Evolutionary conservation across 1,140 invertebrate species (phyloP), one percentile per base, ranked within the genome.

Genomic region (Palaemon carinicauda): DNA sequence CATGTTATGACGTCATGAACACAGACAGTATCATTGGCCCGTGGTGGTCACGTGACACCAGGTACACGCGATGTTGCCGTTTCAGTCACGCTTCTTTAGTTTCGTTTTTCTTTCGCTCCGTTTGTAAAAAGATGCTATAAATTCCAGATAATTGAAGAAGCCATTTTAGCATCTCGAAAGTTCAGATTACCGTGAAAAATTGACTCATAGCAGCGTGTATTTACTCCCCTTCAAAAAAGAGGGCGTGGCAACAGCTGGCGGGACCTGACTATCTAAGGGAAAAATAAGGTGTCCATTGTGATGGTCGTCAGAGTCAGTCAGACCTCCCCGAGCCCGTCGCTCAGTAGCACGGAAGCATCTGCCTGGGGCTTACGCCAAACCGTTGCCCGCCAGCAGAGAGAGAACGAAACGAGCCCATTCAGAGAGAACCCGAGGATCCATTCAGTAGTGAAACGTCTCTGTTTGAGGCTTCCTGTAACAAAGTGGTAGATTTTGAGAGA

Each of bases 261-360:
- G 29, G 69, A 27, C 54, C 74, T 82, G 82, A 71, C 82, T 75
- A 83, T 80, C 71, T 21, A 29, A 77, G 53, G 82, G 82, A 69
- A 83, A 83, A 83, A 83, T 83, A 83, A 33, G 71, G 82, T 60
- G 82, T 54, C 53, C 29, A 29, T 27, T 53, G 19, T 24, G 71
- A 52, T 31, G n/a, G 24, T 50, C 31, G 19, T 14, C 69, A 82
- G 24, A 83, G n/a, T 14, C 29, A 19, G 19, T 14, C 69, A 82
- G 24, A 83, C 73, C 17, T 31, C 33, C 50, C 41, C 33, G 24
- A 60, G 82, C 53, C 53, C 52, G 9, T 19, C 50, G 53, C 71
- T 83, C 82, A 83, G 82, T 83, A 83, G 82, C 82, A 83, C 82
- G 71, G 71, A 83, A 75, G 82, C 82, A 54, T 52, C 71, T 41